A percentile compares a stretch with the other conserved stretches of the same genome.
Evolutionary conservation across 1,140 invertebrate species (phyloP).

Genomic region (Lepidurus packardi): DNA sequence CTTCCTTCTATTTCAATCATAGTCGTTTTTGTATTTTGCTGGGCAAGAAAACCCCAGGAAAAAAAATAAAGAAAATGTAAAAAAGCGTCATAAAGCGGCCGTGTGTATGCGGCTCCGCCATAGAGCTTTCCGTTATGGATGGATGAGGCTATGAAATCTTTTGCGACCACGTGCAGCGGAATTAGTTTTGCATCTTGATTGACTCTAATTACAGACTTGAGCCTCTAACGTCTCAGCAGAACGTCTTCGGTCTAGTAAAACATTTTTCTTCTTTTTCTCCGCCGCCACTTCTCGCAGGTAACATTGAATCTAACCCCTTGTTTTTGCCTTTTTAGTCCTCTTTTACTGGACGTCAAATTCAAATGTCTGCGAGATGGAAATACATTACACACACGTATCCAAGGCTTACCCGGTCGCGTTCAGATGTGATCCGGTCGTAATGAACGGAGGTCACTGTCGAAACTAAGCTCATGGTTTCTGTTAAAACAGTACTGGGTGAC

Average conservation of each 20-base stretch:
- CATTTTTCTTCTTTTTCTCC: not conserved
- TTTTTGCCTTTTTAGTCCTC: no score
- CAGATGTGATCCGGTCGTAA: constrained; percentile 14
- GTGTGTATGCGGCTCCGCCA: not conserved
- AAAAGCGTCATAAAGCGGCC: not conserved
- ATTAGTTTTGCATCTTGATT: constrained; percentile 22
- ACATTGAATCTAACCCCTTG: no score
- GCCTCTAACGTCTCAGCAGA: not conserved
- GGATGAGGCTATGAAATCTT: constrained; percentile 2
- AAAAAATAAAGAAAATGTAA: not conserved
- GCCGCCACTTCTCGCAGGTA: not conserved
- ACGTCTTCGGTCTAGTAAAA: not conserved
- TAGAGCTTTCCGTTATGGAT: not conserved
- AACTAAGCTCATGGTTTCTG: constrained; percentile 19
- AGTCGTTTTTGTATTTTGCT: not conserved
- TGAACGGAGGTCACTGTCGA: not conserved
- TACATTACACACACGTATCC: not conserved
- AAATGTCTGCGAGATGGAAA: not conserved
- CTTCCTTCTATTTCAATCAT: not conserved
- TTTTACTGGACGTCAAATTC: no score
- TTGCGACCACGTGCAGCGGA: not conserved
- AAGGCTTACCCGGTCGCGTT: not conserved
- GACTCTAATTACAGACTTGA: not conserved
- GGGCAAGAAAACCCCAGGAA: not conserved
- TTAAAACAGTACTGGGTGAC: not conserved